Evolutionary conservation across 1,140 invertebrate species (phyloP), one percentile per base, ranked within the genome.

Genomic region (Drosophila sturtevanti): DNA sequence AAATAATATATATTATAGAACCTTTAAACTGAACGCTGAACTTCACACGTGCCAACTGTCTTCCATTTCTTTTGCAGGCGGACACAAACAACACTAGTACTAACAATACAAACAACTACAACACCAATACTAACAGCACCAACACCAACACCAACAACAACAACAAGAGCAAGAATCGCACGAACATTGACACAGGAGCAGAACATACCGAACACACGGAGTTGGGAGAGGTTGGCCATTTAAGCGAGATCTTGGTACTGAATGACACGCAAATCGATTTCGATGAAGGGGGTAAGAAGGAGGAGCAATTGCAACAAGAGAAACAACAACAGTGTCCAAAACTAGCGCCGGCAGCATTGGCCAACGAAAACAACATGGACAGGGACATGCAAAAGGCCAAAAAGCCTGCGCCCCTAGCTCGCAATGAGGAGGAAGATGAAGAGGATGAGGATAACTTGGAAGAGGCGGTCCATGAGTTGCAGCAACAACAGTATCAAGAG

Each of bases 251-350:
- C 78, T 85, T 81, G 75, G 82, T 90, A 61, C 77, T 81, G 87
- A 87, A 82, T 90, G 87, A 90, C 87, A 90, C 87, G 69, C 79
- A 90, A 90, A 82, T 90, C 79, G 82, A 82, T 82, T 79, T 65
- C 69, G 24, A 56, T n/a, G 63, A 27, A 31, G 68, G 68, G 63
- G 73, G 60, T 58, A 48, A 14, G 68, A 41, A 18, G 48, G n/a
- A 7, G 35, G 27, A 48, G 51, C 31, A 37, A n/a, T 52, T 27
- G 27, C 3, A 31, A 31, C 4, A 37, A n/a, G 61, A 37, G 27
- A 3, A 31, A 31, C 4, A 37, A 16, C 34, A 35, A 12, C 34
- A 38, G 7, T 22, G 18, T 56, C 37, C 35, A 58, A 48, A 35
- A 76, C 35, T 67, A 60, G 69, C 77, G 75, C 75, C 75, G 72